phyloP scores from a whole-genome alignment of 2,113 vertebrate species.

The Bombycilla garrulus region DNA sequence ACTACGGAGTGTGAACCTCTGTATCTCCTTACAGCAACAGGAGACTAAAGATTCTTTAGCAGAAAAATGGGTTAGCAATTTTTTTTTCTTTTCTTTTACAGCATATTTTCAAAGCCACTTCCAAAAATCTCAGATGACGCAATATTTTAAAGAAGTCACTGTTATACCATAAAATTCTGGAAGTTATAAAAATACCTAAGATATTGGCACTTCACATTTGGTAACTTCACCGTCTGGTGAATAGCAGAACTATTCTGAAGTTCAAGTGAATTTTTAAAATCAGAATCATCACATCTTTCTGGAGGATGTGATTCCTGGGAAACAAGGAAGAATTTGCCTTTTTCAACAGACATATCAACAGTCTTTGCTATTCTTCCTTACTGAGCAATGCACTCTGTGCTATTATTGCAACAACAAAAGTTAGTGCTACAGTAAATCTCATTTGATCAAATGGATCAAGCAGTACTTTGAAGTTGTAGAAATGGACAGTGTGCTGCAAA shows the following conservation, averaged over 20 bases:
- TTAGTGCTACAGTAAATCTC: neutral
- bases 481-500: neutral
- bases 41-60: neutral
- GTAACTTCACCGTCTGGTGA: slow-evolving; percentile 12
- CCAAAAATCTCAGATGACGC: neutral
- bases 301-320: neutral
- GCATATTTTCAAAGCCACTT: neutral
- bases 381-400: neutral
- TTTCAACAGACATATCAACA: slow-evolving; percentile 23
- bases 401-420: neutral
- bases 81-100: neutral
- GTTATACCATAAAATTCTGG: neutral
- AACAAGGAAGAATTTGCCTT: slow-evolving; percentile 45
- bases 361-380: neutral
- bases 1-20: neutral
- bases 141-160: neutral
- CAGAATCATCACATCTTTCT: slow-evolving; percentile 3
- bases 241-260: slow-evolving; percentile 22
- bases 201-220: neutral
- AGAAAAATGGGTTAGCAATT: neutral
- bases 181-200: neutral
- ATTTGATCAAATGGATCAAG: slow-evolving; percentile 12
- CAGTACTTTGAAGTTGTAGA: neutral
- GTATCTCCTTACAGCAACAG: neutral
- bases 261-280: slow-evolving; percentile 45